Evolutionary conservation across 53 echinoderm and acorn worm species (phyloP), one percentile per base, ranked within the genome.

Genomic region (Patiria pectinifera): DNA sequence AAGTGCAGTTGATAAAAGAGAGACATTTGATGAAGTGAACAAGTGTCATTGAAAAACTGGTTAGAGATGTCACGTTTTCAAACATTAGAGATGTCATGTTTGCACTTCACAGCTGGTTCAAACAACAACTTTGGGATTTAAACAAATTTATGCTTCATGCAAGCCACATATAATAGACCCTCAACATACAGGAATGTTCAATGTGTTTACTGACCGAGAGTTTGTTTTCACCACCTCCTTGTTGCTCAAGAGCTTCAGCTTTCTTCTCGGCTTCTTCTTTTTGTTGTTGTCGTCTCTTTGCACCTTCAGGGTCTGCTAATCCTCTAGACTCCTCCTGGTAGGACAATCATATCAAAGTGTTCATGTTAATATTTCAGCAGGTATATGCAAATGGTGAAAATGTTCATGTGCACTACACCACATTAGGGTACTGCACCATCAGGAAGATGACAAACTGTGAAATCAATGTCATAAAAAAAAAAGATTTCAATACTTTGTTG

Each of bases 221-320:
- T 92, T 86, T 86, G 63, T 92, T 92, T 49, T 92, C 96, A 48
- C 91, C 91, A 26, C 93, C 95, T 75, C 93, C 94, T 84, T 91
- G 72, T 63, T 94, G 87, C 22, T 97, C 92, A 15, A 93, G 19
- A 69, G 77, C 94, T 59, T 93, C 97, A 44, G 96, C 96, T 93
- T 94, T 94, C 92, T 92, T 93, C 76, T 97, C 97, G 61, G 96
- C 96, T 66, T 97, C 97, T 82, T 96, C 97, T 59, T 86, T 92
- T 71, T 96, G 94, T 86, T 95, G 93, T 25, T 82, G 93, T 69
- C 93, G 94, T 78, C 86, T 94, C 90, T 96, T 97, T 35, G 96
- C 95, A 48, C 96, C 97, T 58, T 97, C 96, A 8, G 97, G 97
- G 82, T 97, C 97, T 92, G 96, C 96, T 14, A 97, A 47, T n/a